These are phyloP conservation scores for Tapirus terrestris DNA, from an alignment of 2,113 vertebrate genomes.

Conservation along the genomic window DNA sequence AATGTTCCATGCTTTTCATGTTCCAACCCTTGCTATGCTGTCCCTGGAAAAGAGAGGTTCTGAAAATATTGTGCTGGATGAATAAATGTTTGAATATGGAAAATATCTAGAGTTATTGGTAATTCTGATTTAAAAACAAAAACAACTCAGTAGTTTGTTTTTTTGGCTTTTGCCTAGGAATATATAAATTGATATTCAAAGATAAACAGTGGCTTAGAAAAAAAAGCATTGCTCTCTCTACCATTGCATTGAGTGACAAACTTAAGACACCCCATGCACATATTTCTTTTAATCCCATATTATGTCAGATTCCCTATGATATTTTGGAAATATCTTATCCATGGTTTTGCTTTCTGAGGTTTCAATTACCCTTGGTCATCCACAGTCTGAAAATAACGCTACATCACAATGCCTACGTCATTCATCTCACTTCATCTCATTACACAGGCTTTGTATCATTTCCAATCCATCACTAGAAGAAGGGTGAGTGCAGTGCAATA, in stretches of 20 bases:
- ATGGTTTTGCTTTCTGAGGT: not conserved
- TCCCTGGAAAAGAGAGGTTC: not conserved
- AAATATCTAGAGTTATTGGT: not conserved
- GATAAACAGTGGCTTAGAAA: not conserved
- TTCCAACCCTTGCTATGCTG: not conserved
- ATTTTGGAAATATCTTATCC: not conserved
- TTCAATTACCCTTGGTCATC: not conserved
- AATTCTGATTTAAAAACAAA: not conserved
- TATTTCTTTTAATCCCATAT: not conserved
- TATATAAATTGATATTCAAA: not conserved
- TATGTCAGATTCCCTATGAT: not conserved
- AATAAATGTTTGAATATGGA: not conserved
- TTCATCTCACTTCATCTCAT: too few relatives aligned
- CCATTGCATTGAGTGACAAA: not conserved
- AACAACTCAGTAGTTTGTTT: not conserved
- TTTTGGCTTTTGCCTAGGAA: constrained; percentile 16
- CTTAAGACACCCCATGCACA: not conserved
- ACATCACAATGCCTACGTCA: too few relatives aligned
- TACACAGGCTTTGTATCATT: too few relatives aligned
- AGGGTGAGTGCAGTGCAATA: too few relatives aligned
- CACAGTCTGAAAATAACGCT: not conserved
- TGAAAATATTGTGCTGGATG: not conserved
- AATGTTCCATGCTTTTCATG: not conserved
- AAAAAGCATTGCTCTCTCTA: not conserved
- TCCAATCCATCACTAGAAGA: too few relatives aligned